Conservation (phyloP, 2,797 vertebrate species). For the Chaetodon trifasciatus region DNA sequence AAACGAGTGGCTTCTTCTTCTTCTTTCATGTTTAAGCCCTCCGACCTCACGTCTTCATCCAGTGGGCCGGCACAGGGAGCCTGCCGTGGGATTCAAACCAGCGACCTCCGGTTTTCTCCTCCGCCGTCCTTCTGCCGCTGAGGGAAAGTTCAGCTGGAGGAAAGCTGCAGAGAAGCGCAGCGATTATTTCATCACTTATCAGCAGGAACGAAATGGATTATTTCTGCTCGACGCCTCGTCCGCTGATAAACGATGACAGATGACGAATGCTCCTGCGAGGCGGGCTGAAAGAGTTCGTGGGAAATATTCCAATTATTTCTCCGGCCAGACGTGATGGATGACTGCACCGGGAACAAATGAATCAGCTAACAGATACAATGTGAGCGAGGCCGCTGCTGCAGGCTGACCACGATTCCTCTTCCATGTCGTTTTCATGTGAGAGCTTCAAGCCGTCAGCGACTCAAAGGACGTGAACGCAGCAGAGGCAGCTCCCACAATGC, state of each 20-base stretch:
- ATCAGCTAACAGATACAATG: slow-evolving; percentile 18
- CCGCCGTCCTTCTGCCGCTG: not conserved
- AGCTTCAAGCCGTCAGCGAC: no score
- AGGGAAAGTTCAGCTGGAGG: not conserved
- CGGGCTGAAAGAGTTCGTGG: not conserved
- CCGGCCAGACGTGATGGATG: slow-evolving; percentile 25
- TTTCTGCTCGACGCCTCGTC: not conserved
- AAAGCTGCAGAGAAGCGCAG: not conserved
- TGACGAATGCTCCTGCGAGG: not conserved
- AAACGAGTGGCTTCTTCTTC: no score
- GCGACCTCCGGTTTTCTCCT: not conserved
- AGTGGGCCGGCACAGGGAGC: no score
- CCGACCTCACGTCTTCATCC: no score
- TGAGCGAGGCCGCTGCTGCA: not conserved
- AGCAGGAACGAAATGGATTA: not conserved
- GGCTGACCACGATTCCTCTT: not conserved
- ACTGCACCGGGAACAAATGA: slow-evolving; percentile 15
- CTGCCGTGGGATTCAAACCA: no score
- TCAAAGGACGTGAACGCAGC: no score
- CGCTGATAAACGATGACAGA: slow-evolving; percentile 18
- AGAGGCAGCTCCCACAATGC: no score
- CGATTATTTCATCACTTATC: not conserved
- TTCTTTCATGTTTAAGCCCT: no score
- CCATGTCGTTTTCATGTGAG: not conserved
- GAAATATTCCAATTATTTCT: slow-evolving; percentile 29